Evolutionary conservation across 2,888 invertebrate genomes (phyloP).

Genomic region (Nephrotoma flavescens): DNA sequence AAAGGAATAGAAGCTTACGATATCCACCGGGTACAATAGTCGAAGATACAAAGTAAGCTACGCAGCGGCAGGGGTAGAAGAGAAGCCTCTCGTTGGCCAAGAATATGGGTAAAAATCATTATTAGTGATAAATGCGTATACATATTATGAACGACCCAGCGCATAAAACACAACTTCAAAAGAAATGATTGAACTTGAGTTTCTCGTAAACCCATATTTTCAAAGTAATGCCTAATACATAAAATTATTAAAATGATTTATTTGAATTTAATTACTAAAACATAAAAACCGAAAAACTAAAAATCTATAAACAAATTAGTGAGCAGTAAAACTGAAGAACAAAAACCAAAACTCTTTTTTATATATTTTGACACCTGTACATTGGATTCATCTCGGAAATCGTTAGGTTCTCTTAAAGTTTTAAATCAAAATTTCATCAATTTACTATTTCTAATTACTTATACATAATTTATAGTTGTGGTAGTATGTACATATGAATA

Average conservation of each 20-base stretch:
- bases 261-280: neutral
- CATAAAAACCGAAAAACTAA: neutral
- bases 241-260: neutral
- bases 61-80: too few relatives aligned
- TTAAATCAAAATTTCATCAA: neutral
- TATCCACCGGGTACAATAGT: too few relatives aligned
- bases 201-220: neutral
- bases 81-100: too few relatives aligned
- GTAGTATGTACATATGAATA: neutral
- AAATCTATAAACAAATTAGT: neutral
- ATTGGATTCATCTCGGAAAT: neutral
- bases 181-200: neutral
- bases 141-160: too few relatives aligned
- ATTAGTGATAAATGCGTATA: too few relatives aligned
- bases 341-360: neutral
- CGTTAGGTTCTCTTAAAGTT: neutral
- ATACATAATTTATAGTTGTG: neutral
- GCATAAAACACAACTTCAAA: neutral
- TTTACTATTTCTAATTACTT: neutral
- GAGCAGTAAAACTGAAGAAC: neutral
- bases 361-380: neutral
- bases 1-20: too few relatives aligned
- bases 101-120: too few relatives aligned
- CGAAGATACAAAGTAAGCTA: too few relatives aligned
- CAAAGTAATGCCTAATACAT: neutral